phyloP scores from a whole-genome alignment of 2,113 vertebrate genomes.

The Perognathus longimembris region DNA sequence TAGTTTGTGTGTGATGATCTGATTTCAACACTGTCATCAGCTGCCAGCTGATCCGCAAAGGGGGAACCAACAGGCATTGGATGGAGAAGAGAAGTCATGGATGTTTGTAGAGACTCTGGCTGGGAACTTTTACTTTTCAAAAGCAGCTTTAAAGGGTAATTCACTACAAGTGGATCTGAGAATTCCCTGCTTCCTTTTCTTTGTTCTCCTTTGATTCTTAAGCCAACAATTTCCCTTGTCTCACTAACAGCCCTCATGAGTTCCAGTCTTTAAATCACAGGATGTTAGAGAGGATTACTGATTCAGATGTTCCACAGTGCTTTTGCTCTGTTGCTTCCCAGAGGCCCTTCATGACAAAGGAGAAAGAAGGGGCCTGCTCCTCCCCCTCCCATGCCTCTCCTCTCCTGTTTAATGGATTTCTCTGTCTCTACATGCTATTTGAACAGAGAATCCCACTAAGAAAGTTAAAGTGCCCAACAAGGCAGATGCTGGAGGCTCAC shows the following conservation, averaged over 20 bases:
- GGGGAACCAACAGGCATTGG: background rate
- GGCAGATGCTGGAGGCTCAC: too few species aligned
- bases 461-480: background rate
- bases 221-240: background rate
- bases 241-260: background rate
- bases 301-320: background rate
- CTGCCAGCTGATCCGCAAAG: background rate
- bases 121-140: background rate
- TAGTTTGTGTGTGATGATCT: background rate
- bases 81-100: background rate
- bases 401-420: background rate
- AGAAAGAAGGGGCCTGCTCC: background rate
- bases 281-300: background rate
- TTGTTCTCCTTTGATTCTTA: background rate
- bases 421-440: background rate
- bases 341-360: background rate
- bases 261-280: slow-evolving; percentile 10
- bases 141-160: background rate
- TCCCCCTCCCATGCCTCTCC: accelerated
- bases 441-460: background rate
- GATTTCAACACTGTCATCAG: background rate
- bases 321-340: background rate
- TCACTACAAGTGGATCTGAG: background rate
- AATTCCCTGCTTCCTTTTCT: background rate
- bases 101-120: background rate